Evolutionary conservation across 2,113 vertebrate species (phyloP), one percentile per base, ranked within the genome.

Genomic region (Chionis minor): DNA sequence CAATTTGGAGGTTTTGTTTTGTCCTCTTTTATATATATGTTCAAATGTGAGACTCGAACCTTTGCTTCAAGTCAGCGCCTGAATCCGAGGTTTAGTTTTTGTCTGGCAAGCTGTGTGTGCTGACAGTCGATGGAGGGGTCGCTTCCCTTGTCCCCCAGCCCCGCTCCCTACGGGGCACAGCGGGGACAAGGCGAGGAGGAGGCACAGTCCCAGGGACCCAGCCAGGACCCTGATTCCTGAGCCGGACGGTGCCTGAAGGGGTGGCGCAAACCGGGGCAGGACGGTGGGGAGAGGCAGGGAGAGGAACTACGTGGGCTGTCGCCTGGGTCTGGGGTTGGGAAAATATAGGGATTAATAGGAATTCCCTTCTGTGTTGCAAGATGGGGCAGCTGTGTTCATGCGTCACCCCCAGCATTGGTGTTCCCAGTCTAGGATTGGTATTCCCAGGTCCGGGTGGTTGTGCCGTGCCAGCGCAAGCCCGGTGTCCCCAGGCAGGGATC

Each of bases 1-100:
- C 71, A 88, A 30, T 95, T 92, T 71, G 55, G 38, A 94, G 56
- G 28, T 44, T 93, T 79, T 94, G 74, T 66, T 88, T 91, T 77
- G 55, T 63, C 47, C 69, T 69, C 65, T 59, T 59, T 7, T 12
- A 58, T 54, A 47, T 78, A 30, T 62, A 17, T 55, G 51, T 82
- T 94, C 20, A 71, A 88, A 74, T 67, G 28, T 55, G 71, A 80
- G 78, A 88, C 38, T 62, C 61, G 66, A 89, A 80, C 87, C 32
- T 95, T 97, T 86, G 47, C 83, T 92, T 93, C 72, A 54, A 96
- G 74, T 77, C 77, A 69, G 0, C 1, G 6, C 35, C 56, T 89
- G 65, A 67, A 47, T 56, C 18, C 44, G 88, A 82, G 45, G 62
- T 61, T 77, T 51, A 62, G 58, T 24, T 83, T 88, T 74, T 61